phyloP scores from a whole-genome alignment of 2,113 vertebrate genomes.

The Rissa tridactyla region DNA sequence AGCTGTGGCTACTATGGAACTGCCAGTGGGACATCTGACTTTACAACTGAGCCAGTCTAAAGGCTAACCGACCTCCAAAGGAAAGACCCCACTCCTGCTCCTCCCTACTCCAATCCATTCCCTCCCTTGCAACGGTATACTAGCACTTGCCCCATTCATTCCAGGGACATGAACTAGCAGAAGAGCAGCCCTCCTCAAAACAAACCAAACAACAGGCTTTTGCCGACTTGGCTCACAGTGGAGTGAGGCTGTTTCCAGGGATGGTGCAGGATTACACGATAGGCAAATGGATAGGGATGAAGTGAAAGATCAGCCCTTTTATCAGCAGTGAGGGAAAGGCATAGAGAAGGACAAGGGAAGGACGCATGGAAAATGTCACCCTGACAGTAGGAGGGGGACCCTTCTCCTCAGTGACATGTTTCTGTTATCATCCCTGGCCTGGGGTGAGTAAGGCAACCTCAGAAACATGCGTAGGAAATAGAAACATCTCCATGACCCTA shows the following conservation, averaged over 20 bases:
- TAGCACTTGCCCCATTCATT: not conserved
- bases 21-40: not conserved
- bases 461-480: not conserved
- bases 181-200: not conserved
- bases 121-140: not conserved
- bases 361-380: not conserved
- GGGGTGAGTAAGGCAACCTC: not conserved
- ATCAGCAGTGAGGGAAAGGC: not conserved
- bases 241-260: not conserved
- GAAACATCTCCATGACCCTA: not conserved
- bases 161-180: not conserved
- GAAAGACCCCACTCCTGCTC: not conserved
- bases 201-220: not conserved
- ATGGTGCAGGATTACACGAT: not conserved
- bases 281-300: not conserved
- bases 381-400: not conserved
- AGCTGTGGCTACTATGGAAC: not conserved
- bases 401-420: not conserved
- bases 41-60: not conserved
- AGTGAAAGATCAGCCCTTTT: not conserved
- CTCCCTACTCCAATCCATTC: not conserved
- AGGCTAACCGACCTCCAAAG: not conserved
- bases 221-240: not conserved
- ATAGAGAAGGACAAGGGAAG: not conserved
- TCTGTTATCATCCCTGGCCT: not conserved